phyloP scores from a whole-genome alignment of 2,888 invertebrate genomes.

The Aporophyla lueneburgensis region DNA sequence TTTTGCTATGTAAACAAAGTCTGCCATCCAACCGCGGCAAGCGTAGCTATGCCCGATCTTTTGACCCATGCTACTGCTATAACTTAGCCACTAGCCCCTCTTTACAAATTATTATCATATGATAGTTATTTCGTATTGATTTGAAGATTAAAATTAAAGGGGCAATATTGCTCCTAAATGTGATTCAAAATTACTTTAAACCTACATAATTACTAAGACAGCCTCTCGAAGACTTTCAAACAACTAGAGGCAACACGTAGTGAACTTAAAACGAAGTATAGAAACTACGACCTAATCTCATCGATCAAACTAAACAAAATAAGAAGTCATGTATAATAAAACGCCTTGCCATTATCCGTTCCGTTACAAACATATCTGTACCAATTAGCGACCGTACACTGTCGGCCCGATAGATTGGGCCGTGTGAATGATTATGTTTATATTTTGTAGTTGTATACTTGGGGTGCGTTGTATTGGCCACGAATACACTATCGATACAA shows the following conservation, averaged over 20 bases:
- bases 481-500: not conserved
- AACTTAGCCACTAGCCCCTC: too few species aligned
- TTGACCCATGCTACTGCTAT: too few species aligned
- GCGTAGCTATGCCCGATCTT: too few species aligned
- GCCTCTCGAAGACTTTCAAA: not conserved
- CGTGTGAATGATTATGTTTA: constrained; percentile 84
- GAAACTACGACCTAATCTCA: constrained; percentile 17
- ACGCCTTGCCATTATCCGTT: constrained; percentile 57
- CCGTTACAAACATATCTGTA: constrained; percentile 63
- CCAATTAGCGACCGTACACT: constrained; percentile 63
- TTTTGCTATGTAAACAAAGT: too few species aligned
- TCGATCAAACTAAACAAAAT: constrained; percentile 38
- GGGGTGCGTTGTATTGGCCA: constrained; percentile 66
- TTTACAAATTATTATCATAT: too few species aligned
- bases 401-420: constrained; percentile 82
- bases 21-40: too few species aligned
- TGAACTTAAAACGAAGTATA: not conserved
- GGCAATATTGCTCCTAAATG: not conserved
- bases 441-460: constrained; percentile 76
- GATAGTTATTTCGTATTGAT: not conserved
- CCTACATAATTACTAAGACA: not conserved
- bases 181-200: too few species aligned
- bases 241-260: not conserved
- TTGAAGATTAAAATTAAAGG: not conserved
- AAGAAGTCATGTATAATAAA: constrained; percentile 49